These are phyloP conservation scores for Nemapogon koenigi DNA, from an alignment of 2,888 invertebrate species.

Conservation along the genomic window DNA sequence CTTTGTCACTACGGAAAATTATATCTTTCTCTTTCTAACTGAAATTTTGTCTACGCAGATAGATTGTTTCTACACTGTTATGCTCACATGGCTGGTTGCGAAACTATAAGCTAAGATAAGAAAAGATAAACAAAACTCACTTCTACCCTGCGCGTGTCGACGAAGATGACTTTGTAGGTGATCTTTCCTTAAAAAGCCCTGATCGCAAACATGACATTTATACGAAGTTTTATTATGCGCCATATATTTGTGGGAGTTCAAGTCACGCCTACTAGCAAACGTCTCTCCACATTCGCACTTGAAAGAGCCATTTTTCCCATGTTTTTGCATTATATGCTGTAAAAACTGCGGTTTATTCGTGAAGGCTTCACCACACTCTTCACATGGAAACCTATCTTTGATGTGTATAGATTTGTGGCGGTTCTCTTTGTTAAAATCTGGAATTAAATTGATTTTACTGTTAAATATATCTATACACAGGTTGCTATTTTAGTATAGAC, in stretches of 20 bases:
- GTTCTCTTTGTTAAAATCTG: background rate
- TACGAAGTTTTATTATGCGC: background rate
- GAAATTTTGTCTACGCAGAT: no score
- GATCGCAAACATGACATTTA: background rate
- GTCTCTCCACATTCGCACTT: conserved; percentile 1
- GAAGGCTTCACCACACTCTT: background rate
- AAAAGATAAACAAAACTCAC: no score
- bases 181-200: background rate
- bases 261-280: background rate
- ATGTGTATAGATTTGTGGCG: conserved; percentile 1
- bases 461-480: no score
- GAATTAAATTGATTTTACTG: no score
- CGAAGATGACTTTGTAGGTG: background rate
- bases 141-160: background rate
- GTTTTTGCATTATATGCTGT: background rate
- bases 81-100: no score
- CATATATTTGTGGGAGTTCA: background rate
- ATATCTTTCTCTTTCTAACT: no score
- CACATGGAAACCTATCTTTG: background rate
- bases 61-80: no score
- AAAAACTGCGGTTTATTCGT: background rate
- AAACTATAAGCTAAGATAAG: no score
- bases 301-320: background rate
- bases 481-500: no score
- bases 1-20: no score